phyloP scores from a whole-genome alignment of 2,113 vertebrate species.

The Suncus etruscus region DNA sequence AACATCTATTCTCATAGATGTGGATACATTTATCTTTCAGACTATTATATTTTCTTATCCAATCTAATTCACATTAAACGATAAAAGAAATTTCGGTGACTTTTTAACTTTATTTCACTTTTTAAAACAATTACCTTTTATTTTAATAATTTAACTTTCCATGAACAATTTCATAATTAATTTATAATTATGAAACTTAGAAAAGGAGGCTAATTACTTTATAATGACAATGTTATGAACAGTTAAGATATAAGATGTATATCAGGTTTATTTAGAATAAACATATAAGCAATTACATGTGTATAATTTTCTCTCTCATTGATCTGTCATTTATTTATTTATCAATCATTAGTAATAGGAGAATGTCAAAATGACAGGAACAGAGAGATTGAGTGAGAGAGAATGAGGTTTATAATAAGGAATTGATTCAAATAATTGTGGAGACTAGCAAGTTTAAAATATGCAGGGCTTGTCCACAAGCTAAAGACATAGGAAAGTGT shows the following conservation, averaged over 20 bases:
- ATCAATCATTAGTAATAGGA: no score
- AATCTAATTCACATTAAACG: no score
- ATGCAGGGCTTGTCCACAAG: background rate
- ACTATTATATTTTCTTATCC: no score
- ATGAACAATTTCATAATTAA: background rate
- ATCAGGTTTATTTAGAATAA: background rate
- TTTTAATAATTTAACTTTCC: constrained; percentile 29
- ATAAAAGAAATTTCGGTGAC: background rate
- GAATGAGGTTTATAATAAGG: background rate
- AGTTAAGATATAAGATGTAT: background rate
- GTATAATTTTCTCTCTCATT: background rate
- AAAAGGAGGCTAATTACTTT: background rate
- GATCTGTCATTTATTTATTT: background rate
- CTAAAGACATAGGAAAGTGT: background rate
- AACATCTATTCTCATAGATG: no score
- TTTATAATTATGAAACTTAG: background rate
- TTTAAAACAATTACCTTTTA: no score
- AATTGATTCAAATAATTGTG: background rate
- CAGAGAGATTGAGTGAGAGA: background rate
- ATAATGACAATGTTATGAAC: background rate
- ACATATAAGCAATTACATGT: background rate
- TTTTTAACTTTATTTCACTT: background rate
- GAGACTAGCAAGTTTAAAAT: background rate
- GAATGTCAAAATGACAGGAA: background rate
- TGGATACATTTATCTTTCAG: no score